These are phyloP conservation scores for Ephestia elutella DNA, from an alignment of 1,140 invertebrate genomes.

Conservation along the genomic window DNA sequence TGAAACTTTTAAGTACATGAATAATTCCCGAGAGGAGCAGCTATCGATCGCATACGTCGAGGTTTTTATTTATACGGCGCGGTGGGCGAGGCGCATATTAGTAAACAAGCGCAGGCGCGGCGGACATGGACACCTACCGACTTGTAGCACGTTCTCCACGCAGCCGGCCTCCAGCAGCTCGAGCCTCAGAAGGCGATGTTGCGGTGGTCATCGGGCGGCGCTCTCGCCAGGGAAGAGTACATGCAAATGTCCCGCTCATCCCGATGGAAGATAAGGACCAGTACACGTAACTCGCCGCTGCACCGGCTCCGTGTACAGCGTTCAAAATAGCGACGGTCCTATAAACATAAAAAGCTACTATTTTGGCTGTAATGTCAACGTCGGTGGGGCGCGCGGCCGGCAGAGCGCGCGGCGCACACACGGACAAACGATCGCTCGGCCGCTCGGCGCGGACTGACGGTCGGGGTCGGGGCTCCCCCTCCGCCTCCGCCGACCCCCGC, in stretches of 20 bases:
- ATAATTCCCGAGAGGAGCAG: constrained; percentile 70
- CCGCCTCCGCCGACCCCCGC: constrained; percentile 20
- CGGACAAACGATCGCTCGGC: constrained; percentile 67
- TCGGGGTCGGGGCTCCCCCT: constrained; percentile 22
- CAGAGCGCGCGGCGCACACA: constrained; percentile 70
- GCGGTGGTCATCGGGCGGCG: constrained; percentile 79
- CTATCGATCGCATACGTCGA: constrained; percentile 73
- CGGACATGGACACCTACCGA: constrained; percentile 81
- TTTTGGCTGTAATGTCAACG: constrained; percentile 88
- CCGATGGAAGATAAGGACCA: constrained; percentile 91
- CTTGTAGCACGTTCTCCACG: constrained; percentile 90
- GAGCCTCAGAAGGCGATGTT: constrained; percentile 89
- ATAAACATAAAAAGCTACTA: constrained; percentile 88
- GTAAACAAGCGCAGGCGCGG: constrained; percentile 72
- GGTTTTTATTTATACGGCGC: constrained; percentile 73
- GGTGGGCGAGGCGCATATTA: constrained; percentile 73
- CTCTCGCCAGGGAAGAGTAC: constrained; percentile 87
- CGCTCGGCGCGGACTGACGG: constrained; percentile 62
- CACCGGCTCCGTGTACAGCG: constrained; percentile 91
- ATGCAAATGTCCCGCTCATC: constrained; percentile 91
- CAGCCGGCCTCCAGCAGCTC: constrained; percentile 85
- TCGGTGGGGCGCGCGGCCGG: constrained; percentile 75
- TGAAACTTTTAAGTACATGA: constrained; percentile 61
- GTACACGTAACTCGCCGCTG: constrained; percentile 89
- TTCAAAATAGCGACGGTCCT: constrained; percentile 87